phyloP scores from a whole-genome alignment of 2,888 invertebrate genomes.

The Notodonta dromedarius region DNA sequence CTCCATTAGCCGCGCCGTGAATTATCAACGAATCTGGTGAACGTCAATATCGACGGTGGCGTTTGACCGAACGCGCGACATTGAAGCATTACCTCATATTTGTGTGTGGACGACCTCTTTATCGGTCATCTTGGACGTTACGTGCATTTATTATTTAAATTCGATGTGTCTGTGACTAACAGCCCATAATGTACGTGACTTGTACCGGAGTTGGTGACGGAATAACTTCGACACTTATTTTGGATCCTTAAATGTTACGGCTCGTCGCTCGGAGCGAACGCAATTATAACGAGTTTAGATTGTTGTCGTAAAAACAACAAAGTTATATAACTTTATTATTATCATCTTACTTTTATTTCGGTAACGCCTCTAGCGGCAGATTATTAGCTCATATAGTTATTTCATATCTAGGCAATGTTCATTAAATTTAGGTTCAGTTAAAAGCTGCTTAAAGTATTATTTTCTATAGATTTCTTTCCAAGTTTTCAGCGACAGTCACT shows the following conservation, averaged over 20 bases:
- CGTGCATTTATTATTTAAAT: conserved; percentile 74
- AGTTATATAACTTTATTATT: conserved; percentile 15
- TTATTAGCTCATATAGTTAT: neutral
- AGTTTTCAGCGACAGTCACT: neutral
- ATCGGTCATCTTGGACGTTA: conserved; percentile 77
- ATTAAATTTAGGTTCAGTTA: neutral
- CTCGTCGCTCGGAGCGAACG: conserved; percentile 4
- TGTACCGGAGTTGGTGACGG: conserved; percentile 30
- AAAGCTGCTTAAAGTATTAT: neutral
- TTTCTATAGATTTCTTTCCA: neutral
- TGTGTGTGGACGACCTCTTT: conserved; percentile 66
- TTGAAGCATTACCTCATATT: conserved; percentile 72
- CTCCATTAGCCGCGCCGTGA: conserved; percentile 51
- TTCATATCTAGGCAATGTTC: neutral
- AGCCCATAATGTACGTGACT: conserved; percentile 54
- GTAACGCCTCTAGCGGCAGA: neutral
- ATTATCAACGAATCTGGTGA: conserved; percentile 38
- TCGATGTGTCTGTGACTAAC: conserved; percentile 66
- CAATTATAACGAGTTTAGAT: conserved; percentile 14
- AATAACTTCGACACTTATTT: conserved; percentile 41
- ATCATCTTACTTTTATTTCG: conserved; percentile 13
- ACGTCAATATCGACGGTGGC: conserved; percentile 39
- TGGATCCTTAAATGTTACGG: conserved; percentile 26
- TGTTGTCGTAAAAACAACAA: conserved; percentile 12
- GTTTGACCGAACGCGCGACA: conserved; percentile 41